Conservation (phyloP, 1,140 invertebrate genomes). For the Lepidurus arcticus region DNA sequence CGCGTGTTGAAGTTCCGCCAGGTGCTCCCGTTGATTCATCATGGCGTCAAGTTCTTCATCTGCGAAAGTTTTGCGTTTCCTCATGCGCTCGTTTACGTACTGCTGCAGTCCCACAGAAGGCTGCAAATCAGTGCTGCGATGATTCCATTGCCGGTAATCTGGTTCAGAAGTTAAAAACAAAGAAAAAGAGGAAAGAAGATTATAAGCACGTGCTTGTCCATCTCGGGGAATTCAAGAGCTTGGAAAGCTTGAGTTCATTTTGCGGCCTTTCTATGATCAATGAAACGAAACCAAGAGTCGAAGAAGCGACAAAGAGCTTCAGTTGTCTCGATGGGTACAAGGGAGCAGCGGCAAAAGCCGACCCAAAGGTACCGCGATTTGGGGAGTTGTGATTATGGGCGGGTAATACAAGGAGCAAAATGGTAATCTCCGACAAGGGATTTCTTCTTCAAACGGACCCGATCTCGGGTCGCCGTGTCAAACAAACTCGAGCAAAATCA, state of each 20-base stretch:
- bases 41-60: conserved; percentile 48
- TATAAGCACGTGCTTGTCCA: neutral
- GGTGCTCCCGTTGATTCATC: conserved; percentile 42
- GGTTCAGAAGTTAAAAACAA: conserved; percentile 19
- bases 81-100: conserved; percentile 45
- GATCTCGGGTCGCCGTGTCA: conserved; percentile 5
- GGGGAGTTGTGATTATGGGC: neutral
- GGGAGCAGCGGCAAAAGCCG: neutral
- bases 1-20: conserved; percentile 33
- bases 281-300: neutral
- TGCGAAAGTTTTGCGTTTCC: conserved; percentile 49
- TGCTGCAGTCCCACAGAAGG: conserved; percentile 37
- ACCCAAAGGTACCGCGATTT: neutral
- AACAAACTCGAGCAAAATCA: neutral
- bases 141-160: conserved; percentile 34
- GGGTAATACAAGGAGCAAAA: neutral
- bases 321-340: conserved; percentile 15
- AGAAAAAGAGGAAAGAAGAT: conserved; percentile 12
- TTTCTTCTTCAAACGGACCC: conserved; percentile 23
- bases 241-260: neutral
- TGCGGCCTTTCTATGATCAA: conserved; percentile 16
- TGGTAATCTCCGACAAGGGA: neutral
- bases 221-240: neutral
- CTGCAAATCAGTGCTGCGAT: neutral
- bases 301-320: conserved; percentile 10